Evolutionary conservation across 2,113 vertebrate species (phyloP).

Genomic region (Pleuronectes platessa): DNA sequence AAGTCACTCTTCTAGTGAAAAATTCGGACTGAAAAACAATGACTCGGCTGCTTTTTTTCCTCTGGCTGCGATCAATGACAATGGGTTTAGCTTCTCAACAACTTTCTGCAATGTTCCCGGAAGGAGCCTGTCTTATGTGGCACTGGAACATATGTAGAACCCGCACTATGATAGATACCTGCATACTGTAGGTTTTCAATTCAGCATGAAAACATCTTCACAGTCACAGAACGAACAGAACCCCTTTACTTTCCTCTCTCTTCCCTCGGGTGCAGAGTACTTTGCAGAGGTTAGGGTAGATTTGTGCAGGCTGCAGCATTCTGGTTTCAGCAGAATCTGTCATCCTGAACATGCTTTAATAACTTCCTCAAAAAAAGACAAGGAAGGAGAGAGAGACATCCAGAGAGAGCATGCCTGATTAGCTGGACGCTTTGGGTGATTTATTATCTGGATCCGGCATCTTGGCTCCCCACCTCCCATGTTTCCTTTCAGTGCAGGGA

Average conservation of each 20-base stretch:
- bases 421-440: slow-evolving; percentile 1
- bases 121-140: not conserved
- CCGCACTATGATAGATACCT: not conserved
- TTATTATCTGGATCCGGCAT: slow-evolving; percentile 19
- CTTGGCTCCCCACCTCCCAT: slow-evolving; percentile 1
- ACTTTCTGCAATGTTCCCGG: slow-evolving; percentile 1
- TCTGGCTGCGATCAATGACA: slow-evolving; percentile 4
- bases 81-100: slow-evolving; percentile 11
- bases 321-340: slow-evolving; percentile 3
- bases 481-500: not conserved
- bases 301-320: too few species aligned
- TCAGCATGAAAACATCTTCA: not conserved
- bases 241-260: too few species aligned
- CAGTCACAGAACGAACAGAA: too few species aligned
- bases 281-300: too few species aligned
- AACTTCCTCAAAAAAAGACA: not conserved
- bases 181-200: slow-evolving; percentile 14
- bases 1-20: not conserved
- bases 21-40: not conserved
- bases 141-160: not conserved
- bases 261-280: too few species aligned
- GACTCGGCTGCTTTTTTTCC: slow-evolving; percentile 17
- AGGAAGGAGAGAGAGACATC: not conserved
- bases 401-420: not conserved
- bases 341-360: slow-evolving; percentile 10